Evolutionary conservation across 2,113 vertebrate species (phyloP).

Genomic region (Pseudorectes ferrugineus): DNA sequence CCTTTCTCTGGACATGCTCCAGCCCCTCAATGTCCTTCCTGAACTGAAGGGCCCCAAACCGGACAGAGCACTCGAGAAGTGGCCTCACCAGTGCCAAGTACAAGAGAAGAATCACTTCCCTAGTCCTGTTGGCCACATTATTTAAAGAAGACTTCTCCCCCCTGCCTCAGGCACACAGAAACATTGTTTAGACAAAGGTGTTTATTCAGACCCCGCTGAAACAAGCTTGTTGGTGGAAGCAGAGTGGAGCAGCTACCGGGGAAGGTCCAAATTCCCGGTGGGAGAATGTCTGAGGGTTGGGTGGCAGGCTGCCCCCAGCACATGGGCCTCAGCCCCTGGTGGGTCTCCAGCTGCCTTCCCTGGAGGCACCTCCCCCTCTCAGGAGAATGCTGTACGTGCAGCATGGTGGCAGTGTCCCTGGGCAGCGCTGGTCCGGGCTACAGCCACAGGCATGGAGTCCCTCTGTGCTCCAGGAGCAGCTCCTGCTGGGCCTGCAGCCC

Average conservation of each 20-base stretch:
- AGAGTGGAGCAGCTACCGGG: rapidly evolving
- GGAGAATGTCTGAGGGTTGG: background rate
- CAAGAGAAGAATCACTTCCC: background rate
- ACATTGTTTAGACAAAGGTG: background rate
- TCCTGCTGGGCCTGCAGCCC: background rate
- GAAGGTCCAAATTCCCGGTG: background rate
- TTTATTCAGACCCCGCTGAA: background rate
- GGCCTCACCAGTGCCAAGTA: background rate
- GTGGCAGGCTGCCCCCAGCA: background rate
- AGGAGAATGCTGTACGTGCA: rapidly evolving
- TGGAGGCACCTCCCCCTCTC: background rate
- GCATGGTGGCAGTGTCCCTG: background rate
- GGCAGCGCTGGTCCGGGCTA: rapidly evolving
- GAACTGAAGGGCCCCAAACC: background rate
- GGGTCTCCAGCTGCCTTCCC: too few relatives aligned
- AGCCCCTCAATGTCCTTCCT: background rate
- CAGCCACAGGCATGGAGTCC: background rate
- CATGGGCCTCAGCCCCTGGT: too few relatives aligned
- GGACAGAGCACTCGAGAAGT: background rate
- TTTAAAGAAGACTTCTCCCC: background rate
- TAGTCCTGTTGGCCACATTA: background rate
- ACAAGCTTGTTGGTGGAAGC: background rate
- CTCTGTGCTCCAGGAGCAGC: background rate
- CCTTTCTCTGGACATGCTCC: background rate
- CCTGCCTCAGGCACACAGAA: background rate